phyloP scores from a whole-genome alignment of 2,888 invertebrate species.

The Ariolimax columbianus region DNA sequence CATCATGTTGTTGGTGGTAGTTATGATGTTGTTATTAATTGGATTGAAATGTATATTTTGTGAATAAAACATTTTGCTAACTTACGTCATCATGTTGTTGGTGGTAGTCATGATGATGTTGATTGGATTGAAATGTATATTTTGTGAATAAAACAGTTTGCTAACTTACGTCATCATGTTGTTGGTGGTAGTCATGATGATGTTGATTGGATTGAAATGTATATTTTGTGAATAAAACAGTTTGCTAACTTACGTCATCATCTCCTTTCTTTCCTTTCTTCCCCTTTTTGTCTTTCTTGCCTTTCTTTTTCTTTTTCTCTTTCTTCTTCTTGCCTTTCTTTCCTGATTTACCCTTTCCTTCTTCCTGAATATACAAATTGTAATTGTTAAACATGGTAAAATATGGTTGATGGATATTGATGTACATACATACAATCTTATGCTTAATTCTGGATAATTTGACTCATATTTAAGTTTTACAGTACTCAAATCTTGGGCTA shows the following conservation, averaged over 20 bases:
- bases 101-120: neutral
- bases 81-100: constrained; percentile 3
- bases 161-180: neutral
- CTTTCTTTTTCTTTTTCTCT: constrained; percentile 77
- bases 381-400: neutral
- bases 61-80: too few species aligned
- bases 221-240: neutral
- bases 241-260: constrained; percentile 69
- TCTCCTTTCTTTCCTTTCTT: constrained; percentile 77
- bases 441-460: too few species aligned
- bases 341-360: constrained; percentile 71
- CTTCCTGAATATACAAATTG: constrained; percentile 62
- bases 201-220: neutral
- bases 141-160: neutral
- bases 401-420: neutral
- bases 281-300: constrained; percentile 70
- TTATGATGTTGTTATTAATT: neutral
- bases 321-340: constrained; percentile 71
- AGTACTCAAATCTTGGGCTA: too few species aligned
- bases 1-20: neutral
- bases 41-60: too few species aligned
- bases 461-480: too few species aligned
- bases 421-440: too few species aligned
- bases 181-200: neutral
- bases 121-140: neutral